Base-by-base conservation (phyloP, 2,888 invertebrate genomes). In the Fragum sueziense region DNA sequence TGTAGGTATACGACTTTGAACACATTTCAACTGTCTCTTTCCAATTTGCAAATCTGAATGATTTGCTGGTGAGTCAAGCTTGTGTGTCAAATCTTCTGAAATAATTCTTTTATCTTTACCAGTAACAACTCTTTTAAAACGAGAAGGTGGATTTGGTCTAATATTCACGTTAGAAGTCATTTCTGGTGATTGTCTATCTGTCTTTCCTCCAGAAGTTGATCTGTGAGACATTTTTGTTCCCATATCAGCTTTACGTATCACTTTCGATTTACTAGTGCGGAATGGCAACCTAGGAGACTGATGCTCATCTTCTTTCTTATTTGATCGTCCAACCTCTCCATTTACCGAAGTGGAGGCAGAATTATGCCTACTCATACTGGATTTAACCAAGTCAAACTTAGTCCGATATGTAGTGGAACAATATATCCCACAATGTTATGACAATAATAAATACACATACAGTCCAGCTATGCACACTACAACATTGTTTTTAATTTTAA, bases 41-140 rank as follows among this genome's bases (percentile, higher is more conserved):
- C 47, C 25, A 52, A 41, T 57, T 25, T 34, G 52, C 6, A 70
- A 51, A 25, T 65, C 65, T 52, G 62, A 37, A 22, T 37, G 22
- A 52, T 41, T 34, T 31, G 61, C 1, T 34, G 72, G 31, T 27
- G 41, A 51, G 31, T 86, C 80, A n/a, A 80, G 37, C 67, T 82
- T 86, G n/a, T 74, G 68, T 34, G 88, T 75, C 20, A 85, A 65
- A 79, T 85, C 85, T 74, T 88, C 88, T n/a, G 87, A 86, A 33
- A 86, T 84, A 74, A 85, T 85, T 47, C 47, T 47, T 20, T n/a
- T n/a, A 20, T 86, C 86, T 41, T 84, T 59, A 22, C 77, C 82
- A 27, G 79, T 74, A 25, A 54, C 59, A 34, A 76, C 74, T 34
- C 73, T 65, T 47, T 67, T 70, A 47, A 84, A 85, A 34, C 83